Evolutionary conservation across 1,140 invertebrate species (phyloP), one percentile per base, ranked within the genome.

Genomic region (Streblospio benedicti): DNA sequence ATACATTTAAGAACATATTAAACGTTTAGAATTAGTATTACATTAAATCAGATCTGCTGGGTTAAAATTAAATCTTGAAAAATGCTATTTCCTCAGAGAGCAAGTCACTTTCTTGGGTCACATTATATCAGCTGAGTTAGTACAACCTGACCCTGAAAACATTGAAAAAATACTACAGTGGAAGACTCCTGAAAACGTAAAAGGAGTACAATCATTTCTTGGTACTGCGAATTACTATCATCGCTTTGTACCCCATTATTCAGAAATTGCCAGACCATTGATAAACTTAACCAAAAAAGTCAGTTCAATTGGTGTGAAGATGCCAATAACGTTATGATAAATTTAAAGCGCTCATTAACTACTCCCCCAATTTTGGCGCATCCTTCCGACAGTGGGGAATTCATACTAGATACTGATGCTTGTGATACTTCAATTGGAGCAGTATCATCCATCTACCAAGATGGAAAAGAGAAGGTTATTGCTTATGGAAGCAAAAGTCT

Each of bases 401-500:
- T 49, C 20, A 14, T 49, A 14, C 20, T 49, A 23, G 45, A 49
- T 23, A 49, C 45, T 6, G 45, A 49, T 23, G 12, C 45, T 20
- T 49, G 14, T 12, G 12, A 20, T 12, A 12, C 14, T 14, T 12
- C 45, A 12, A 49, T 49, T 23, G 45, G 45, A 2, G 67, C 55
- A 2, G 63, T 67, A 25, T 49, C 67, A 30, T 27, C 31, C 1
- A 65, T 66, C 57, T 47, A 68, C 1, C 64, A 67, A 35, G 31
- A 59, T 44, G 62, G 59, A 0, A 31, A 50, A 14, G 64, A 65
- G 28, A 27, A 23, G n/a, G 33, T 51, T 2, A 67, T 66, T 18
- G 4, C 51, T 9, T 66, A 68, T 60, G 64, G 71, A 5, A 81
- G 76, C 1, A 47, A 76, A 59, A 69, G 68, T 1, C 57, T 83